These are phyloP conservation scores for Drosophila picticornis DNA, from an alignment of 2,888 invertebrate genomes.

Conservation along the genomic window DNA sequence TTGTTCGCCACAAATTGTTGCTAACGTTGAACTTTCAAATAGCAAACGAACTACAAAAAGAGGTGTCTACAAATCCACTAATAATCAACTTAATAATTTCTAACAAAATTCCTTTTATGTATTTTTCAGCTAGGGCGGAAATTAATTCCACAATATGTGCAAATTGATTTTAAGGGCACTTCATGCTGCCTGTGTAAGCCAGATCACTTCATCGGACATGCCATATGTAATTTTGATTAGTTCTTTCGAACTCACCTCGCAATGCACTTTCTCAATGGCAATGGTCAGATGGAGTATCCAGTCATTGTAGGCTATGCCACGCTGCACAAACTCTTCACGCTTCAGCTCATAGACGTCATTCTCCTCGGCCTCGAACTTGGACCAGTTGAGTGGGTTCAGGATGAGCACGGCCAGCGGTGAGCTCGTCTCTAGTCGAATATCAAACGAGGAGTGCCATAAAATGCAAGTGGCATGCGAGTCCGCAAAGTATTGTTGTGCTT, in stretches of 20 bases:
- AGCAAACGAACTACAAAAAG: conserved; percentile 20
- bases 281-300: conserved; percentile 53
- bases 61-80: conserved; percentile 29
- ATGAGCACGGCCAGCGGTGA: conserved; percentile 35
- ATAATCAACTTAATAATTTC: neutral
- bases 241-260: conserved; percentile 60
- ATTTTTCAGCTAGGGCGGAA: conserved; percentile 31
- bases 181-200: conserved; percentile 50
- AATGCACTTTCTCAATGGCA: conserved; percentile 68
- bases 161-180: conserved; percentile 23
- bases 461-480: conserved; percentile 61
- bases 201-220: conserved; percentile 39
- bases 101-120: neutral
- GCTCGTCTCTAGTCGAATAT: conserved; percentile 40
- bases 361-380: neutral
- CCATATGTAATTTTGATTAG: conserved; percentile 29
- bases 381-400: conserved; percentile 52
- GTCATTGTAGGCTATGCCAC: conserved; percentile 39
- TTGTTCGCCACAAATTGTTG: conserved; percentile 19
- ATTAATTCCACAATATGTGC: conserved; percentile 3
- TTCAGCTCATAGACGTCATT: conserved; percentile 44
- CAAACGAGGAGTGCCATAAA: conserved; percentile 59
- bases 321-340: conserved; percentile 32
- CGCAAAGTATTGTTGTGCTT: conserved; percentile 58
- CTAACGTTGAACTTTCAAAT: conserved; percentile 33